phyloP scores from a whole-genome alignment of 2,797 vertebrate genomes.

The Bufotes viridis region DNA sequence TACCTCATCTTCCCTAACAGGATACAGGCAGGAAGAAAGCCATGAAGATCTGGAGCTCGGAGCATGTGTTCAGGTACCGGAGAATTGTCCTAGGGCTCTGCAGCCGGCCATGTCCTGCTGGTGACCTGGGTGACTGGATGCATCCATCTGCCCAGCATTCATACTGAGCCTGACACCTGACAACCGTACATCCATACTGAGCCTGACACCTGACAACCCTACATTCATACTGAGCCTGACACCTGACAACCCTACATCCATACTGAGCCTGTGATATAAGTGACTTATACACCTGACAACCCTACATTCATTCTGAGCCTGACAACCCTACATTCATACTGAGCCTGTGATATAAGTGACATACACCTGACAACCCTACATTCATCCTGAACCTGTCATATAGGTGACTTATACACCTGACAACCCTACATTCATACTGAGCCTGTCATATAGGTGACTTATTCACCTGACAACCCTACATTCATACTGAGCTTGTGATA shows the following conservation, averaged over 20 bases:
- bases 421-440: too few species aligned
- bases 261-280: not conserved
- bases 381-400: too few species aligned
- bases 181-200: not conserved
- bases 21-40: not conserved
- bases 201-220: not conserved
- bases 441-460: too few species aligned
- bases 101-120: not conserved
- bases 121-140: not conserved
- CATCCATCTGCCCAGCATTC: not conserved
- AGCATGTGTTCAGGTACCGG: constrained; percentile 77
- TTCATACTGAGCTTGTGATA: too few species aligned
- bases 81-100: constrained; percentile 4
- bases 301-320: not conserved
- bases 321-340: not conserved
- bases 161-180: not conserved
- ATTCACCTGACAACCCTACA: too few species aligned
- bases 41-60: constrained; percentile 80
- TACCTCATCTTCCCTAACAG: not conserved
- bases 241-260: not conserved
- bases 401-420: too few species aligned
- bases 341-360: too few species aligned
- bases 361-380: not conserved
- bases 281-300: not conserved
- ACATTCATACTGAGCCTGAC: not conserved